Evolutionary conservation across 2,797 vertebrate species (phyloP), one percentile per base, ranked within the genome.

Genomic region (Xenopus petersii): DNA sequence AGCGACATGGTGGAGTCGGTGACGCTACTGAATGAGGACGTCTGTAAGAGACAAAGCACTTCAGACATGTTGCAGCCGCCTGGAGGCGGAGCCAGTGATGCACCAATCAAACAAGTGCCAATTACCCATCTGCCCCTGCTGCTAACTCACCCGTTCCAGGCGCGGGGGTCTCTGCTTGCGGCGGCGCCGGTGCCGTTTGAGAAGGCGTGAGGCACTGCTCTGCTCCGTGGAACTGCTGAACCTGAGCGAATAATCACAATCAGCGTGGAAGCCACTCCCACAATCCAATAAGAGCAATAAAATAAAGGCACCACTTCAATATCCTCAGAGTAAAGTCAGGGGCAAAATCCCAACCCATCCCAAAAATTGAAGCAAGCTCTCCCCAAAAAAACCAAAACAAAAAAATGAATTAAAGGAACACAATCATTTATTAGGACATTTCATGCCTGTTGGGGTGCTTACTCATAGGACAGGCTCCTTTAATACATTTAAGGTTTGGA

Each of bases 1-100:
- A 97, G 83, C 13, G 95, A 97, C 95, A 97, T 97, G 0, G 95
- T 97, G 58, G 95, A 97, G 76, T 97, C 95, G 0, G 95, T 97
- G 81, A 97, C 94, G 0, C 95, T 97, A 87, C 95, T 97, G 84
- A 97, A 96, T 69, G 95, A 97, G 0, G 95, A 96, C 0, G 94
- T 91, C 95, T 97, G 85, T 10, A 75, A 71, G 5, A 16, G 30
- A 60, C n/a, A 12, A 59, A 51, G 7, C 15, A 24, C 10, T 10
- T 26, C 12, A 49, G 30, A 16, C 6, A 56, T 56, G 26, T 2
- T 2, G 26, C 26, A 30, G 21, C 47, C 7, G 47, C 21, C 21
- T 21, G 33, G 6, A 36, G 33, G 33, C 33, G 33, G 33, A 6
- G 33, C 33, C 2, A 11, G 10, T 2, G 49, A 10, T 51, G 49